Percentiles rank a stretch among this genome's conserved stretches.
Evolutionary conservation across 2,888 invertebrate species (phyloP).

Genomic region (Megalurothrips usitatus): DNA sequence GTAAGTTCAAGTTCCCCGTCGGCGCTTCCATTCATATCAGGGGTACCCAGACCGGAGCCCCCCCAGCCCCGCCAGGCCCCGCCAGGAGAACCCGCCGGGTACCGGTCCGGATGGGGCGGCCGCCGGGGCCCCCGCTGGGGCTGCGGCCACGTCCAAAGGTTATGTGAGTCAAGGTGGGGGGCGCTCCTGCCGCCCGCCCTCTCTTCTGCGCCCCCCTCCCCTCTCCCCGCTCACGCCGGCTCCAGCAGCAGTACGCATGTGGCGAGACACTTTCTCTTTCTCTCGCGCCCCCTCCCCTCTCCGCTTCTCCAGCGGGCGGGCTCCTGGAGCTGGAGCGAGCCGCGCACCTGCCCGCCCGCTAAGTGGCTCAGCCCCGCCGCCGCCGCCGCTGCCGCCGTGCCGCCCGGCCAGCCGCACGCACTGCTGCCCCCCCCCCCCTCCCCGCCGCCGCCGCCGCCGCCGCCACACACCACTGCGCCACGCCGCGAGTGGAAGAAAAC

Average conservation of each 20-base stretch:
- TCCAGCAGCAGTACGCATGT: background rate
- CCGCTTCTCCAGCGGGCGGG: too few species aligned
- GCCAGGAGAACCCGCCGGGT: background rate
- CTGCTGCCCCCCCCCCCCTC: background rate
- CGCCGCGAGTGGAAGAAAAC: too few species aligned
- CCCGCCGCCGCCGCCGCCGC: background rate
- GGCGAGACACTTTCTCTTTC: too few species aligned
- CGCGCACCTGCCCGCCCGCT: constrained; percentile 5
- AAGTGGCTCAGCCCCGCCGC: background rate
- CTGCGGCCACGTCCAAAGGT: background rate
- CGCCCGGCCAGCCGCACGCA: background rate
- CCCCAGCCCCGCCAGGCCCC: background rate
- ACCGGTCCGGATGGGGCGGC: background rate
- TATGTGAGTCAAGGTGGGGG: background rate
- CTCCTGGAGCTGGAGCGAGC: too few species aligned
- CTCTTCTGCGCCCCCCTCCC: background rate
- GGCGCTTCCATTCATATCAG: too few species aligned
- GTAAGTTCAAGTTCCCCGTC: too few species aligned
- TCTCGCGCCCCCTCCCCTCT: too few species aligned
- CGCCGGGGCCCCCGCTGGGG: too few species aligned
- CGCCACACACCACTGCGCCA: background rate
- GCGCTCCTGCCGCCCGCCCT: background rate
- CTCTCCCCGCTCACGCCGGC: background rate
- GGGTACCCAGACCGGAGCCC: background rate
- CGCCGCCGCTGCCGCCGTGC: constrained; percentile 10